These are phyloP conservation scores for Eupithecia centaureata DNA, from an alignment of 2,888 invertebrate genomes.

Conservation along the genomic window DNA sequence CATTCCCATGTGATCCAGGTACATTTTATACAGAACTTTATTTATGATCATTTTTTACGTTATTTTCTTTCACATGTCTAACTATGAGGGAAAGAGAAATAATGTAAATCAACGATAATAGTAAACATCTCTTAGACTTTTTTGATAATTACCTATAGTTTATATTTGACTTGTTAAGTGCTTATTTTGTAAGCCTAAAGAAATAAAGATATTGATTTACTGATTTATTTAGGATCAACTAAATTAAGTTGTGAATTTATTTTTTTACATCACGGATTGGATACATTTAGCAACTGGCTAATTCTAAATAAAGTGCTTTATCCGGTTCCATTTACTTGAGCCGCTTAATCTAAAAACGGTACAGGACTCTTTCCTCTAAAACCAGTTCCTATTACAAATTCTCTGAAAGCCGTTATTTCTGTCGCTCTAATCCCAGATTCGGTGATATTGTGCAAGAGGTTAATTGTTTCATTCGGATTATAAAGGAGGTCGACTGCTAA, in stretches of 20 bases:
- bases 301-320: neutral
- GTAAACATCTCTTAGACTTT: no score
- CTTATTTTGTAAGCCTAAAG: no score
- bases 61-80: neutral
- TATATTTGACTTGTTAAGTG: no score
- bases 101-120: neutral
- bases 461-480: constrained; percentile 42
- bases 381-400: neutral
- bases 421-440: constrained; percentile 3
- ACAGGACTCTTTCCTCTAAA: neutral
- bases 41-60: neutral
- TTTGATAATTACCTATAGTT: no score
- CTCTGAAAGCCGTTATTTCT: neutral
- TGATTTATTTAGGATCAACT: no score
- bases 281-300: neutral
- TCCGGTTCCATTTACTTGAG: neutral
- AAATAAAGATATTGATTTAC: no score
- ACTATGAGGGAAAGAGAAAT: no score
- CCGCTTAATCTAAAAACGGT: neutral
- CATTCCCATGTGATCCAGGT: neutral
- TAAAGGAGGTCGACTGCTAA: constrained; percentile 40
- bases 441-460: constrained; percentile 19
- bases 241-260: no score
- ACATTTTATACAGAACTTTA: constrained; percentile 9
- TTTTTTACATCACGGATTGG: no score